A percentile compares a stretch with the other conserved stretches of the same genome.
These are phyloP conservation scores for Bucorvus abyssinicus DNA, from an alignment of 2,797 vertebrate species.

Conservation along the genomic window DNA sequence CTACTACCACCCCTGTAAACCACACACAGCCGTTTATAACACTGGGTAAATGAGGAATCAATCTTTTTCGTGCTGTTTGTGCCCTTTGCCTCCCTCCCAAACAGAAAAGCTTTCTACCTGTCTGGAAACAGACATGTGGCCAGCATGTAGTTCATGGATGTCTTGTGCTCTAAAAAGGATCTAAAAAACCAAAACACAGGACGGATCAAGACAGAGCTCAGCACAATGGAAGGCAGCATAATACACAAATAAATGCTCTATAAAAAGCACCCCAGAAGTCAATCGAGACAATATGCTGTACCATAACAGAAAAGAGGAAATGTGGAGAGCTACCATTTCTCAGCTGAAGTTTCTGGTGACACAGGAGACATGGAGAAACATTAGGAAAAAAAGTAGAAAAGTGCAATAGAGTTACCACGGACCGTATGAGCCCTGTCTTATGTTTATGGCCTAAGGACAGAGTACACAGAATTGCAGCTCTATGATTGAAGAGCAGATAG, in stretches of 20 bases:
- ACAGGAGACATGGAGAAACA: neutral
- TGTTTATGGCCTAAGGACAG: neutral
- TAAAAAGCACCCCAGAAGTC: neutral
- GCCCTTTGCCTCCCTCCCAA: neutral
- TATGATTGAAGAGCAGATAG: neutral
- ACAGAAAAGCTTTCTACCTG: constrained; percentile 81
- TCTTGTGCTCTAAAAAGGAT: constrained; percentile 93
- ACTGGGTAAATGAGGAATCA: neutral
- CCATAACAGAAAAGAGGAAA: neutral
- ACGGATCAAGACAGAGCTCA: constrained; percentile 2
- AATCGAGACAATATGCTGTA: neutral
- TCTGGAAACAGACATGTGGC: constrained; percentile 92
- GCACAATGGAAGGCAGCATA: neutral
- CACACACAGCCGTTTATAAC: neutral
- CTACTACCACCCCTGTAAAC: neutral
- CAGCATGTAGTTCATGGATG: constrained; percentile 95
- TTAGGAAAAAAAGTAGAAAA: neutral
- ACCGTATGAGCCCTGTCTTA: neutral
- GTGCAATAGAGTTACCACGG: neutral
- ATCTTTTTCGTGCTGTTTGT: neutral
- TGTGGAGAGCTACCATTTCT: neutral
- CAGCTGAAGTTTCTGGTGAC: neutral
- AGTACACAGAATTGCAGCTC: neutral
- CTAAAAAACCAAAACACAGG: constrained; percentile 68
- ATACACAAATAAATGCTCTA: neutral